phyloP scores from a whole-genome alignment of 2,113 vertebrate genomes.

The Sarotherodon lohbergeri region DNA sequence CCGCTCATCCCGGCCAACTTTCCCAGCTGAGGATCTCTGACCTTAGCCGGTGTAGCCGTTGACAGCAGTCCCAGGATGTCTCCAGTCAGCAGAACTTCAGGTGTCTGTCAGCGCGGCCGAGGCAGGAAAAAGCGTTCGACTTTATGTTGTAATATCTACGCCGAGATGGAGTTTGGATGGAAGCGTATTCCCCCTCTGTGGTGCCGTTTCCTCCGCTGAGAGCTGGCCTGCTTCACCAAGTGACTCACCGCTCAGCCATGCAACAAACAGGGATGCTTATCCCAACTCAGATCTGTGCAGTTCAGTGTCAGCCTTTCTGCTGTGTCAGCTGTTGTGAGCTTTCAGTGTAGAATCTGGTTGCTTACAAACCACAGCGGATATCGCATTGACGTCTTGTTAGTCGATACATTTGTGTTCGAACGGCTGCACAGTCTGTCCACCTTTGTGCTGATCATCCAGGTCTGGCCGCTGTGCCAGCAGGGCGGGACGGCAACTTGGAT shows the following conservation, averaged over 20 bases:
- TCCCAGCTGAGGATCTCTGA: slow-evolving; percentile 47
- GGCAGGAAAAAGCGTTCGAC: slow-evolving; percentile 46
- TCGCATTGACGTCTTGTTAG: background rate
- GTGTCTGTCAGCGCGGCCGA: slow-evolving; percentile 49
- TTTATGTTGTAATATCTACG: slow-evolving; percentile 54
- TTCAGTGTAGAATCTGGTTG: background rate
- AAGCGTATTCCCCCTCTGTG: slow-evolving; percentile 25
- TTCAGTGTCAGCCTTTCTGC: slow-evolving; percentile 32
- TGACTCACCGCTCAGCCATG: slow-evolving; percentile 56
- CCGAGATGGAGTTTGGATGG: slow-evolving; percentile 46
- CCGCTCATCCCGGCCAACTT: slow-evolving; percentile 38
- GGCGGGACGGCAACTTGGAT: background rate
- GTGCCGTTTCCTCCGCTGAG: slow-evolving; percentile 50
- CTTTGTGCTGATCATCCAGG: background rate
- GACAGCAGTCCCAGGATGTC: slow-evolving; percentile 48
- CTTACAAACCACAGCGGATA: background rate
- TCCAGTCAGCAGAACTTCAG: slow-evolving; percentile 53
- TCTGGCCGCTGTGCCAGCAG: background rate
- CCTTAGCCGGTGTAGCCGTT: slow-evolving; percentile 15
- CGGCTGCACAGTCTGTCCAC: background rate
- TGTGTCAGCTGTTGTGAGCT: slow-evolving; percentile 32
- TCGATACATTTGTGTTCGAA: background rate
- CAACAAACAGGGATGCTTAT: slow-evolving; percentile 43
- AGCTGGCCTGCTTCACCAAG: slow-evolving; percentile 27
- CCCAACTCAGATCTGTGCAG: slow-evolving; percentile 23